Percentiles rank a stretch among this genome's conserved stretches.
Conservation (phyloP, 2,113 vertebrate species). For the Cygnus buccinator region DNA sequence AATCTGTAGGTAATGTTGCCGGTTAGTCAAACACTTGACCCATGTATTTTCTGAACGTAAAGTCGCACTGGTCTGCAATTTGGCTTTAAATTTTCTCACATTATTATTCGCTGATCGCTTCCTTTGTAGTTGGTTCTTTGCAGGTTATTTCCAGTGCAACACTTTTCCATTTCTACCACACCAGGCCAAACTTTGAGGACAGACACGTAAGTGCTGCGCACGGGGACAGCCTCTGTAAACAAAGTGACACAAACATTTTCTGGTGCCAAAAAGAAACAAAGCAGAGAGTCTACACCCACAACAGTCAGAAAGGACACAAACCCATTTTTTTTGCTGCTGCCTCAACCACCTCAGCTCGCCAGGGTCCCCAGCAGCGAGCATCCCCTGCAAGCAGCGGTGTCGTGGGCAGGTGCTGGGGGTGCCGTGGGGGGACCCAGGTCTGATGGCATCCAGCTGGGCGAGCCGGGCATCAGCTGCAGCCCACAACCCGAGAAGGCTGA, state of each 20-base stretch:
- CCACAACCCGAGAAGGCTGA: rapidly evolving
- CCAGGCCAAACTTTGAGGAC: background rate
- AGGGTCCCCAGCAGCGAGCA: no score
- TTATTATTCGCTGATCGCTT: background rate
- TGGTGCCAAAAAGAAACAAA: background rate
- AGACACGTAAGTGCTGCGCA: background rate
- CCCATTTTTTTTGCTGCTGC: background rate
- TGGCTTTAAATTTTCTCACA: background rate
- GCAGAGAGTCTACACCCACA: background rate
- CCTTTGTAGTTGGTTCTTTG: background rate
- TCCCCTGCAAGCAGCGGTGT: background rate
- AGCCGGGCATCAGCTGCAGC: background rate
- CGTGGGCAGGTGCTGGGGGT: rapidly evolving
- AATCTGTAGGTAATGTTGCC: rapidly evolving
- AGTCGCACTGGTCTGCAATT: background rate
- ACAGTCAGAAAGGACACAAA: background rate
- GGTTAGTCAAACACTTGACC: background rate
- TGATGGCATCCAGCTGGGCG: background rate
- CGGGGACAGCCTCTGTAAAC: background rate
- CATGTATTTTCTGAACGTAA: background rate
- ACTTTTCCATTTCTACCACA: background rate
- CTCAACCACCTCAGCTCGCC: background rate
- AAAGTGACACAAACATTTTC: background rate
- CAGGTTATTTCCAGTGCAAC: background rate
- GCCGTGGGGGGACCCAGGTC: background rate